Evolutionary conservation across 2,797 vertebrate species (phyloP), one percentile per base, ranked within the genome.

Genomic region (Acanthopagrus latus): DNA sequence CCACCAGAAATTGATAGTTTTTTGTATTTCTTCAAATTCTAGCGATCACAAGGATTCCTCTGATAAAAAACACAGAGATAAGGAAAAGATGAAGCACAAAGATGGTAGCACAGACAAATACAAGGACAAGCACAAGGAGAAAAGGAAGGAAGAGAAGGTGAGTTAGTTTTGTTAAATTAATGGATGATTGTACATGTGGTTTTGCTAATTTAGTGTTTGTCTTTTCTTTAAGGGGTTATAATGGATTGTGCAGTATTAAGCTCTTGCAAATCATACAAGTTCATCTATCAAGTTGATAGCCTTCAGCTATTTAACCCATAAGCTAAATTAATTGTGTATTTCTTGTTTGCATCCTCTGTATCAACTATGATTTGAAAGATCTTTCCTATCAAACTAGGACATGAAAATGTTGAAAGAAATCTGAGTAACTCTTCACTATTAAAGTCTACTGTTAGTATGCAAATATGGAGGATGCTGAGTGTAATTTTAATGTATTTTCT

Each of bases 11-110:
- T 68, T 17, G 27, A n/a, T 56, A 4, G 13, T 29, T 69, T 25
- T 27, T 57, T 71, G 1, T 76, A 2, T 76, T 82, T 60, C 43
- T 71, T 46, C 38, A 54, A 70, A 79, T 48, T 74, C 4, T 92
- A 98, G 97, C 63, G 97, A 98, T 91, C 95, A 97, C 95, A 98
- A 95, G 95, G 97, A 98, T 87, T 96, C 92, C 63, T 96, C 95
- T 63, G 97, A 99, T 90, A 98, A 97, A 93, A 99, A 99, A 95
- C 96, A 98, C 91, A 96, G 95, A 95, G 97, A 99, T 78, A 98
- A 97, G 92, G 97, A 96, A 86, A 97, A 96, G 95, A 83, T 94
- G 83, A 96, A 95, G 92, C 94, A 95, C 91, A 95, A 95, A 93
- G 95, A 96, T 91, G 94, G 96, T 88, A 97, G 96, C 91, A 95